phyloP scores from a whole-genome alignment of 2,888 invertebrate genomes.

The Parnassius orleans region DNA sequence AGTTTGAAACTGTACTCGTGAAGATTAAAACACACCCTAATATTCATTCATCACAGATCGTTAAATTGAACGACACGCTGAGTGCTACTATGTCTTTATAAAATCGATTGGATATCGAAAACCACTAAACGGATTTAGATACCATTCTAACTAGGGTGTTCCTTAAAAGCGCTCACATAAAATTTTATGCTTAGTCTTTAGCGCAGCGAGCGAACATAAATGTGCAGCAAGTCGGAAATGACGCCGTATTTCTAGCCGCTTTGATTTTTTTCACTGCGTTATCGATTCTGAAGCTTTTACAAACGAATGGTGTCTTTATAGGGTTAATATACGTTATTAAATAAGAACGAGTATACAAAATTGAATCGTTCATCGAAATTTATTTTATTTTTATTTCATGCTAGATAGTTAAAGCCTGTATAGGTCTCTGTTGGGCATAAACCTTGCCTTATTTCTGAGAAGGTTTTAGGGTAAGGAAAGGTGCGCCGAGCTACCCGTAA shows the following conservation, averaged over 20 bases:
- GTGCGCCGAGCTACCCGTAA: too few relatives aligned
- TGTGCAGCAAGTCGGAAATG: conserved; percentile 26
- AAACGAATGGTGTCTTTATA: not conserved
- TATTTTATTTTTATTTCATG: too few relatives aligned
- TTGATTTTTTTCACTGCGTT: conserved; percentile 9
- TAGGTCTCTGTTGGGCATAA: too few relatives aligned
- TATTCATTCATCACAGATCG: conserved; percentile 8
- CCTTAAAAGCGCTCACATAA: conserved; percentile 20
- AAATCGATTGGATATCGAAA: conserved; percentile 20
- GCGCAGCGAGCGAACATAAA: conserved; percentile 15
- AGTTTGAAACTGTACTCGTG: too few relatives aligned
- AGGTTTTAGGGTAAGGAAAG: too few relatives aligned
- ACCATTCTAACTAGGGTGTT: conserved; percentile 13
- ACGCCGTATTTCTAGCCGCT: conserved; percentile 10
- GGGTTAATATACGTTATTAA: too few relatives aligned
- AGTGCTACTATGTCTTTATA: conserved; percentile 9
- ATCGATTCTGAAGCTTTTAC: not conserved
- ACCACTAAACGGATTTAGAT: conserved; percentile 25
- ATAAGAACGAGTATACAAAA: too few relatives aligned
- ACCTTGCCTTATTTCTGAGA: too few relatives aligned
- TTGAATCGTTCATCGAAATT: too few relatives aligned
- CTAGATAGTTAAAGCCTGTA: too few relatives aligned
- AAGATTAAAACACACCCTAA: not conserved
- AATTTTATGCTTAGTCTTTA: conserved; percentile 27
- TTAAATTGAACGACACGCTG: conserved; percentile 8